A percentile compares a stretch with the other conserved stretches of the same genome.
Evolutionary conservation across 2,113 vertebrate species (phyloP).

Genomic region (Lamprologus callipterus): DNA sequence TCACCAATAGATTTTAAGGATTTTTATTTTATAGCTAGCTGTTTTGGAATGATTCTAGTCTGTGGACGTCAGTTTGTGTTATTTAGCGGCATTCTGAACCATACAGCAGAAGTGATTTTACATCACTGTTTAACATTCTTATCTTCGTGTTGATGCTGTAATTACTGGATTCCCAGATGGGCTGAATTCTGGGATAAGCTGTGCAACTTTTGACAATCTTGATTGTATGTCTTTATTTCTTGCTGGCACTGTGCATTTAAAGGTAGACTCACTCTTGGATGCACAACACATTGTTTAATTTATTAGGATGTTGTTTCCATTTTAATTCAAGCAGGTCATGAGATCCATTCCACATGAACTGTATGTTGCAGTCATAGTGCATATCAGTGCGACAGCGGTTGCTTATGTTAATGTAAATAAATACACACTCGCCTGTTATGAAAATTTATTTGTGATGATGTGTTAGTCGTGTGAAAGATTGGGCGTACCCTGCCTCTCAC

Average conservation of each 20-base stretch:
- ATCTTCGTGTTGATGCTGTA: background rate
- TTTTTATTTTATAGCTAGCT: background rate
- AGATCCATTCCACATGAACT: background rate
- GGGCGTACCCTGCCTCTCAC: background rate
- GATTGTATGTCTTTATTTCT: background rate
- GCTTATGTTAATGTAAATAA: background rate
- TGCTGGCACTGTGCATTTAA: background rate
- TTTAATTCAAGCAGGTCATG: background rate
- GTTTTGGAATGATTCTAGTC: background rate
- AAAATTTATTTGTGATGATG: background rate
- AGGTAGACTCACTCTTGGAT: background rate
- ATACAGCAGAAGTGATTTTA: background rate
- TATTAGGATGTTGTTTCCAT: background rate
- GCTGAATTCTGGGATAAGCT: background rate
- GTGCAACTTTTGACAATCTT: background rate
- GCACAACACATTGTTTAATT: background rate
- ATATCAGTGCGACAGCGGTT: background rate
- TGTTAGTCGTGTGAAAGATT: accelerated
- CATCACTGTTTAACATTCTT: background rate
- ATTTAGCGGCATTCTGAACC: background rate
- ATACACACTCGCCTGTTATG: background rate
- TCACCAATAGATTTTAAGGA: background rate
- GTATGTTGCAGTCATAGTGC: background rate
- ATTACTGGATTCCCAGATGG: background rate
- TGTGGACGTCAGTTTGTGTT: accelerated